Base-by-base conservation (phyloP, 2,888 invertebrate genomes). In the Amorpha juglandis region DNA sequence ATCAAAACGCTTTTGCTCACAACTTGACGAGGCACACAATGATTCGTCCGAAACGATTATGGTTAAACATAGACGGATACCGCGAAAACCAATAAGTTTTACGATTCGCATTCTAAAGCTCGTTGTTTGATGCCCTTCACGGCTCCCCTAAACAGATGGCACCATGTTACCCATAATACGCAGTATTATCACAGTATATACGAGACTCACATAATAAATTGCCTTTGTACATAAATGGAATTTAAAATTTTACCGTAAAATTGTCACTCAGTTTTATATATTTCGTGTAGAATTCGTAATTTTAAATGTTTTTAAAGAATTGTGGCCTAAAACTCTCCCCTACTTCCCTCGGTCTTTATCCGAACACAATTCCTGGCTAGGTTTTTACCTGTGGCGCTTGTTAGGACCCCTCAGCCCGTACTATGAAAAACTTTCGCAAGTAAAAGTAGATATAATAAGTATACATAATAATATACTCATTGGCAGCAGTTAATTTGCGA, bases 21-120 rank as follows among this genome's bases (percentile, higher is more conserved):
- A 33, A 58, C 67, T 73, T 75, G 65, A 12, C 21, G 12, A 42
- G 6, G 33, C 35, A 42, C 62, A 66, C 62, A 19, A 58, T 58
- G 55, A 47, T 62, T 50, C 42, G 51, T 63, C 66, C 63, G 74
- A 75, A 79, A 75, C 74, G 71, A 77, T 77, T 78, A 81, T 78
- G 78, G 74, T 76, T 75, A 76, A 81, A 82, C 83, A 79, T 78
- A 79, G 79, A 79, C 78, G 79, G 73, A 81, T 88, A 82, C 83
- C 80, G 71, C 81, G 84, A 89, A 87, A 84, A 77, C 77, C 78
- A 79, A 86, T 86, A 86, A 85, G 77, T 79, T 89, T 90, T 82
- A 90, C 82, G 84, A 81, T 78, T 74, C 71, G 71, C 68, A 64
- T 64, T 68, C 69, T 67, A 65, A 64, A 69, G 21, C 64, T 50